Evolutionary conservation across 2,113 vertebrate species (phyloP), one percentile per base, ranked within the genome.

Genomic region (Neopipo cinnamomea): DNA sequence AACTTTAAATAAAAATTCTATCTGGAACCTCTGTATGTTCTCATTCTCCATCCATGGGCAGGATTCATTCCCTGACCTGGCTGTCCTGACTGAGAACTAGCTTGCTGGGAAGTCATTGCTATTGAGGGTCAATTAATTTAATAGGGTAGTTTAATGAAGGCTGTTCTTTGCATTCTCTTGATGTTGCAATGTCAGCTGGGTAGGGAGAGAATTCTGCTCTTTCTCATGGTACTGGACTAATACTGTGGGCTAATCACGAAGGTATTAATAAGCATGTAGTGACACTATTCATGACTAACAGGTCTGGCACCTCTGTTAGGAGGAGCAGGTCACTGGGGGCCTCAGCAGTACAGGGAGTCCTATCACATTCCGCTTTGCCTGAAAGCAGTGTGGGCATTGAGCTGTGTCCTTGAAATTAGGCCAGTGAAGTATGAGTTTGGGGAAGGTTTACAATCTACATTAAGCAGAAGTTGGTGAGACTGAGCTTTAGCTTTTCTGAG

Each of bases 261-360:
- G 56, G 35, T n/a, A 67, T 84, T 92, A 93, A 86, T 92, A 82
- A 93, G 30, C 33, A 39, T 62, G 63, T 92, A 86, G 91, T 86
- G 91, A 80, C 66, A 41, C 52, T 94, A 42, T 81, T 88, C 46
- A 59, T 93, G 31, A 46, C 70, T 79, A 56, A 58, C 49, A 83
- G 68, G 68, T 91, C 52, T 91, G 72, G 81, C 67, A 79, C 70
- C n/a, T 91, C 37, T 75, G 1, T 91, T 49, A 72, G 56, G 37
- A 79, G 53, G 39, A 81, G 37, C 27, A 8, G n/a, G 44, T 75
- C 41, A 16, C 12, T 23, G 23, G 33, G 74, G 72, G 49, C 56
- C 37, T 53, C 1, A 4, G 37, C 71, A 78, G 5, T 52, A 14
- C 41, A 52, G 17, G 35, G 46, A 80, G 18, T 73, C 61, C 18